Evolutionary conservation across 1,140 invertebrate species (phyloP).

Genomic region (Calephelis nemesis): DNA sequence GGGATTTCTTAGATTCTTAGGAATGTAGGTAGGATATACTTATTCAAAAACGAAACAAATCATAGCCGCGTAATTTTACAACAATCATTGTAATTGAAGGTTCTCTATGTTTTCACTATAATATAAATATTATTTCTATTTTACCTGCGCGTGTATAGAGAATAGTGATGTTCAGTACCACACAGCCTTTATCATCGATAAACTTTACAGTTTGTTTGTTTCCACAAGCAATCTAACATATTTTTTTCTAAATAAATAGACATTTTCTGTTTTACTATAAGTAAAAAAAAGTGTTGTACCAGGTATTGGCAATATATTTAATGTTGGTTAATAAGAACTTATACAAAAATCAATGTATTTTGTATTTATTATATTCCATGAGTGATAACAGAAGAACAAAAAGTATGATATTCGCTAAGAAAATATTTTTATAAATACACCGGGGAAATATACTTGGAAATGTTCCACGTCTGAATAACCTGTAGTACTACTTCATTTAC

Average conservation of each 20-base stretch:
- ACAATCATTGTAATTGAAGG: conserved; percentile 51
- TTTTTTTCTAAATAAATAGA: no score
- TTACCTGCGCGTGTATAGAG: conserved; percentile 32
- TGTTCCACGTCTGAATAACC: neutral
- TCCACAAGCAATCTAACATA: no score
- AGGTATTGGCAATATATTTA: no score
- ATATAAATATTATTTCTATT: conserved; percentile 51
- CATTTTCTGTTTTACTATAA: no score
- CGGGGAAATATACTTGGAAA: neutral
- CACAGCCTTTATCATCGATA: neutral
- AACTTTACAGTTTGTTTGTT: neutral
- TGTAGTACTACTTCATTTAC: neutral
- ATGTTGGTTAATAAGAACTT: no score
- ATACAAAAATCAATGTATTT: no score
- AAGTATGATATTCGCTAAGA: neutral
- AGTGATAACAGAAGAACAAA: neutral
- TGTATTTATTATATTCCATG: neutral
- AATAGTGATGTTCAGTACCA: conserved; percentile 25
- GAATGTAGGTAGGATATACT: no score
- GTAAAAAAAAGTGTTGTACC: no score
- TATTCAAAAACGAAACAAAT: conserved; percentile 25
- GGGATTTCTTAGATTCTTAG: no score
- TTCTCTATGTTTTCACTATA: conserved; percentile 43
- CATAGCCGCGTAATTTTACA: conserved; percentile 50
- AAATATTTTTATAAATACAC: neutral